Evolutionary conservation across 1,140 invertebrate genomes (phyloP), one percentile per base, ranked within the genome.

Genomic region (Scaptomyza pallida): DNA sequence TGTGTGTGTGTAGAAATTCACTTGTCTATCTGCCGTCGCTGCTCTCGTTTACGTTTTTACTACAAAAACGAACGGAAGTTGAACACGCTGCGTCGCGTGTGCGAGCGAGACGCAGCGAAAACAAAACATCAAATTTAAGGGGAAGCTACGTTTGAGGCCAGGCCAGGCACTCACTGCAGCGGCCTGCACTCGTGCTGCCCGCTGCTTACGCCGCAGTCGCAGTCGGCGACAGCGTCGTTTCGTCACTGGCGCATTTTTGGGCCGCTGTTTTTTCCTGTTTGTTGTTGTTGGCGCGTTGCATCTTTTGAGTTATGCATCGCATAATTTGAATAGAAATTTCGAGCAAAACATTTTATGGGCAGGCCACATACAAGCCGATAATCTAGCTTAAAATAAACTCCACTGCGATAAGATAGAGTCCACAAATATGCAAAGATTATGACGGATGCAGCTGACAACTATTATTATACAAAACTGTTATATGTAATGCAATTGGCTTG

Each of bases 101-200:
- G 72, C 56, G 59, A 83, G 62, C 67, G 60, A 47, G 75, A 85
- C 40, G 54, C 57, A 79, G 59, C 79, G 80, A 83, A 83, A 85
- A 83, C 79, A 83, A 83, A 83, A 83, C 79, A 78, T 78, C 72
- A 83, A 79, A 79, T 72, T 76, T 70, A 40, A 70, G 68, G 67
- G 78, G 78, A 65, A 57, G 65, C 60, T 64, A 63, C 67, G 60
- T 63, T 63, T 63, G 51, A 50, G 43, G 60, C 50, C 43, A 63
- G 37, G 19, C 23, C 44, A 43, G 33, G 12, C 52, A 19, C 17
- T 40, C 52, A 19, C 17, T 40, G 62, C 17, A 30, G 62, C 62
- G 47, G 19, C 21, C 43, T 54, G 41, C 59, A 47, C 52, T 13
- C 57, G 13, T 52, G 75, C 62, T 47, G 61, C 23, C 21, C 13